Percentiles rank a stretch among this genome's conserved stretches.
These are phyloP conservation scores for Bombyx huttoni DNA, from an alignment of 2,888 invertebrate species.

Conservation along the genomic window DNA sequence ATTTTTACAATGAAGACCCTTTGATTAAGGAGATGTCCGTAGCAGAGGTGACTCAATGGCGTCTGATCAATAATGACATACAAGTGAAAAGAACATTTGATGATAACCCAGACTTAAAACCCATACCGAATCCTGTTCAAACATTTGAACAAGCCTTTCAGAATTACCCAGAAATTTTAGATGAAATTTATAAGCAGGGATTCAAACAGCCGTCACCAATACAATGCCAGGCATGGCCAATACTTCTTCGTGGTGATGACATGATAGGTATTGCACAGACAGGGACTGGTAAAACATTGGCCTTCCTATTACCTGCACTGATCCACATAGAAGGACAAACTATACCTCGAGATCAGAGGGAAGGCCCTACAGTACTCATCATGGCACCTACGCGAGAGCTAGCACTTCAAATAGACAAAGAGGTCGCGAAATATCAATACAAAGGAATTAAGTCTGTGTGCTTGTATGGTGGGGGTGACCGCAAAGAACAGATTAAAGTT, in stretches of 20 bases:
- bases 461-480: conserved; percentile 91
- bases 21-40: conserved; percentile 76
- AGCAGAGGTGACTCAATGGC: conserved; percentile 76
- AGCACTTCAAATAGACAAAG: conserved; percentile 92
- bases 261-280: conserved; percentile 97
- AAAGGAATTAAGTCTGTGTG: conserved; percentile 90
- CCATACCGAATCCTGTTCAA: conserved; percentile 82
- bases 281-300: conserved; percentile 95
- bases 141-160: conserved; percentile 88
- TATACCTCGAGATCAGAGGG: conserved; percentile 78
- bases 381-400: conserved; percentile 95
- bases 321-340: conserved; percentile 93
- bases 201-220: conserved; percentile 91
- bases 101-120: conserved; percentile 46
- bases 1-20: conserved; percentile 87
- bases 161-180: conserved; percentile 86
- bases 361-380: conserved; percentile 89
- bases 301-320: conserved; percentile 92
- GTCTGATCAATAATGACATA: conserved; percentile 79
- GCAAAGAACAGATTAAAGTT: conserved; percentile 82
- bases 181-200: conserved; percentile 84
- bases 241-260: conserved; percentile 90
- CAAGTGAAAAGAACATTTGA: conserved; percentile 79
- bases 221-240: conserved; percentile 95
- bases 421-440: conserved; percentile 91